phyloP scores from a whole-genome alignment of 2,113 vertebrate species.

The Morone saxatilis region DNA sequence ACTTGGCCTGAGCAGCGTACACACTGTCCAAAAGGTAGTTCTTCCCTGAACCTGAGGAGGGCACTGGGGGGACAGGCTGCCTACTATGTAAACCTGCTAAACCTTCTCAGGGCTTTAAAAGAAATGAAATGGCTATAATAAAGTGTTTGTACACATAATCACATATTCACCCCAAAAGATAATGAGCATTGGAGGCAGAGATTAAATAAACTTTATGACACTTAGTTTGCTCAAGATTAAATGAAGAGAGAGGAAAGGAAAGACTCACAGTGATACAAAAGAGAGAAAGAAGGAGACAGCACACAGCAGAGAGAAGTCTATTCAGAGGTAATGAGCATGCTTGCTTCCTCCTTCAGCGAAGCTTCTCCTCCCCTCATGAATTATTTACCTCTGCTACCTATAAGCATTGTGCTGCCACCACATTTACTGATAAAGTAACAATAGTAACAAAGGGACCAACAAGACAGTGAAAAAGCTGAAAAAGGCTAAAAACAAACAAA shows the following conservation, averaged over 20 bases:
- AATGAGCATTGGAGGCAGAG: conserved; percentile 31
- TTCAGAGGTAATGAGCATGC: conserved; percentile 38
- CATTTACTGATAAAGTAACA: conserved; percentile 7
- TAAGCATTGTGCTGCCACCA: conserved; percentile 7
- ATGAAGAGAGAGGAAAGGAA: conserved; percentile 12
- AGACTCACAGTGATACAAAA: not conserved
- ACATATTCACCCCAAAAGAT: conserved; percentile 30
- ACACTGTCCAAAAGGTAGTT: not conserved
- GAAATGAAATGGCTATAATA: conserved; percentile 41
- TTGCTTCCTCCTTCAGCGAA: conserved; percentile 26
- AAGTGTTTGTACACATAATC: conserved; percentile 43
- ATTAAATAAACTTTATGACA: conserved; percentile 42
- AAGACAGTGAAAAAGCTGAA: not conserved
- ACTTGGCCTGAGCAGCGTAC: not conserved
- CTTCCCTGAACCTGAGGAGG: conserved; percentile 34
- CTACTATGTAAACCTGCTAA: not conserved
- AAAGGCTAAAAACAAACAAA: conserved; percentile 7
- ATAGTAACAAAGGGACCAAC: conserved; percentile 13
- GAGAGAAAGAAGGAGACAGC: conserved; percentile 1
- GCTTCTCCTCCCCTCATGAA: conserved; percentile 28
- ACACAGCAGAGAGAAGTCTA: conserved; percentile 7
- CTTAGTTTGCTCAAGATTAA: conserved; percentile 31
- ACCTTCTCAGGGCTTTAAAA: not conserved
- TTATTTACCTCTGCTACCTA: conserved; percentile 49
- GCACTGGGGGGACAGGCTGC: conserved; percentile 32